A percentile compares a stretch with the other conserved stretches of the same genome.
Conservation (phyloP, 1,140 invertebrate genomes). For the Eupristina koningsbergeri region DNA sequence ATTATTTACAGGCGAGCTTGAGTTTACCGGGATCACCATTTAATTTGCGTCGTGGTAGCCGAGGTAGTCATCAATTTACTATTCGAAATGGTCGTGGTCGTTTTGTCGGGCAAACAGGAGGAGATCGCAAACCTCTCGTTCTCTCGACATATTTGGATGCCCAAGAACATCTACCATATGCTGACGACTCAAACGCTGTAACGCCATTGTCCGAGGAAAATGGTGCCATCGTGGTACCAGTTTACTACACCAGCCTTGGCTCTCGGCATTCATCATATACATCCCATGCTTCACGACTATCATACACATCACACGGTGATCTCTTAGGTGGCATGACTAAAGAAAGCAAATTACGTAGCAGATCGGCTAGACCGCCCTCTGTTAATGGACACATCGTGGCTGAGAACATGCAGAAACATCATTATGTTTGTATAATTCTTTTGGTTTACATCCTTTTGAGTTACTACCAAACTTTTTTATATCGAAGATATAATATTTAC, state of each 20-base stretch:
- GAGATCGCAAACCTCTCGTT: slow-evolving; percentile 93
- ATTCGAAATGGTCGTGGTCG: slow-evolving; percentile 85
- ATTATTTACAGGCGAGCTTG: slow-evolving; percentile 85
- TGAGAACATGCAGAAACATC: slow-evolving; percentile 80
- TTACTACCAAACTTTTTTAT: no score
- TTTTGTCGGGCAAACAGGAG: slow-evolving; percentile 78
- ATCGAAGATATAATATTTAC: no score
- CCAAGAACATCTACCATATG: slow-evolving; percentile 96
- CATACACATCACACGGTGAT: slow-evolving; percentile 94
- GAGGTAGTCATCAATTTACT: slow-evolving; percentile 93
- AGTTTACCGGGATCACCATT: slow-evolving; percentile 97
- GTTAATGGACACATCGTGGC: slow-evolving; percentile 74
- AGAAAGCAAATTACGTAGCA: slow-evolving; percentile 84
- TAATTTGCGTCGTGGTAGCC: slow-evolving; percentile 89
- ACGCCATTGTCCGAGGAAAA: slow-evolving; percentile 99
- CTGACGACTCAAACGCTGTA: slow-evolving; percentile 97
- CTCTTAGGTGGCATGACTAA: slow-evolving; percentile 88
- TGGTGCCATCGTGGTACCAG: slow-evolving; percentile 92
- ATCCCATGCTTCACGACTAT: slow-evolving; percentile 91
- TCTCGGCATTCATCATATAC: slow-evolving; percentile 95
- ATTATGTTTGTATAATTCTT: slow-evolving; percentile 80
- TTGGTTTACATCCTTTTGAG: no score
- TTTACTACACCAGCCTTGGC: slow-evolving; percentile 87
- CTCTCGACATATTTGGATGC: slow-evolving; percentile 95
- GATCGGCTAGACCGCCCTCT: slow-evolving; percentile 81